Percentiles rank a stretch among this genome's conserved stretches.
phyloP scores from a whole-genome alignment of 2,888 invertebrate species.

The Volucella inflata region DNA sequence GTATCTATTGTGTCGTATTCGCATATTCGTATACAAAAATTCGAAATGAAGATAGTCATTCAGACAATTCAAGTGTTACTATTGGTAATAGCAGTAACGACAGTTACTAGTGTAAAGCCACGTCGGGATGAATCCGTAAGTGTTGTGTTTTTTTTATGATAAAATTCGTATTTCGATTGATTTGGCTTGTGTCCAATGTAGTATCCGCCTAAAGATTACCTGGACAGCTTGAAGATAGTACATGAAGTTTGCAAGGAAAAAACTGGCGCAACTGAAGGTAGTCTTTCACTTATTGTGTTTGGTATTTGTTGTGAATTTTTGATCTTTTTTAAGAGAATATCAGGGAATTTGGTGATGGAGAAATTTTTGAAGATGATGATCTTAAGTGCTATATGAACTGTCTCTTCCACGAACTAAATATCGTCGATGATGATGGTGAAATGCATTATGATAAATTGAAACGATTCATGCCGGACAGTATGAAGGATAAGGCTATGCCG shows the following conservation, averaged over 20 bases:
- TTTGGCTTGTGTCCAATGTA: constrained; percentile 44
- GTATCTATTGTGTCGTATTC: neutral
- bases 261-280: constrained; percentile 78
- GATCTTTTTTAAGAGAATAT: constrained; percentile 76
- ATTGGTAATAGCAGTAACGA: neutral
- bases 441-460: constrained; percentile 77
- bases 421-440: constrained; percentile 78
- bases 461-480: constrained; percentile 75
- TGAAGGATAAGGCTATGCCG: constrained; percentile 76
- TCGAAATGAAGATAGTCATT: neutral
- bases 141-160: neutral
- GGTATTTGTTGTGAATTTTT: neutral
- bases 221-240: constrained; percentile 75
- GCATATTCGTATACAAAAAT: neutral
- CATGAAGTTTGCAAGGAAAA: constrained; percentile 78
- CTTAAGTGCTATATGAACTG: constrained; percentile 80
- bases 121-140: constrained; percentile 5
- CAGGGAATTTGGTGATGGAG: constrained; percentile 78
- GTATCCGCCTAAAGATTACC: constrained; percentile 78
- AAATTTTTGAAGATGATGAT: constrained; percentile 77
- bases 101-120: neutral
- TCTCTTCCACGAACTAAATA: constrained; percentile 77
- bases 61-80: neutral
- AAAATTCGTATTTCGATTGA: neutral
- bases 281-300: neutral